Percentiles rank a stretch among this genome's conserved stretches.
Evolutionary conservation across 1,140 invertebrate genomes (phyloP).

Genomic region (Halictus rubicundus): DNA sequence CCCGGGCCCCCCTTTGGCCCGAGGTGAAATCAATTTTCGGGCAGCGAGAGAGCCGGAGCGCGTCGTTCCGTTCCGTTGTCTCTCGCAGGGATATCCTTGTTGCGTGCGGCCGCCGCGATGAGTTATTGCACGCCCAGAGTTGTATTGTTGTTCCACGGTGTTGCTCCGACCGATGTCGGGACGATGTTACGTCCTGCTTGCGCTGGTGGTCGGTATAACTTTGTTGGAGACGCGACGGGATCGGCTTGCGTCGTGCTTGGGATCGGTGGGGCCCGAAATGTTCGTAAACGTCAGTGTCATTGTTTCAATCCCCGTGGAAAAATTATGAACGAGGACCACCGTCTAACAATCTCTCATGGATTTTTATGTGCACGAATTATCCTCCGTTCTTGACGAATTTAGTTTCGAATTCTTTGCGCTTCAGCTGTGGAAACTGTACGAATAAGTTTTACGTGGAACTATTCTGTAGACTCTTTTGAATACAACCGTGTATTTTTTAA

Average conservation of each 20-base stretch:
- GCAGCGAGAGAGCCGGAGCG: not conserved
- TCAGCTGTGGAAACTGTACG: no score
- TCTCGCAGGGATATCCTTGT: not conserved
- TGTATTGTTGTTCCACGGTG: conserved; percentile 43
- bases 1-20: conserved; percentile 4
- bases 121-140: conserved; percentile 19
- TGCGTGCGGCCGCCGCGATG: conserved; percentile 12
- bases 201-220: conserved; percentile 33
- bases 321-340: no score
- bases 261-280: no score
- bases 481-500: no score
- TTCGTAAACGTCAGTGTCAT: no score
- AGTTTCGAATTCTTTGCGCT: no score
- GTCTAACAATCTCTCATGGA: no score
- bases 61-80: not conserved
- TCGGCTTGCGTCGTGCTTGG: not conserved
- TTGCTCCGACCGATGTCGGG: conserved; percentile 36
- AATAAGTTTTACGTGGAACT: no score
- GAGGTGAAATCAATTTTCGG: conserved; percentile 42
- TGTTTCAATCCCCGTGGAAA: no score
- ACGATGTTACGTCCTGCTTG: conserved; percentile 33
- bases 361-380: no score
- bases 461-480: no score
- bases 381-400: no score
- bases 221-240: not conserved